Evolutionary conservation across 1,140 invertebrate genomes (phyloP), one percentile per base, ranked within the genome.

Genomic region (Apis mellifera): DNA sequence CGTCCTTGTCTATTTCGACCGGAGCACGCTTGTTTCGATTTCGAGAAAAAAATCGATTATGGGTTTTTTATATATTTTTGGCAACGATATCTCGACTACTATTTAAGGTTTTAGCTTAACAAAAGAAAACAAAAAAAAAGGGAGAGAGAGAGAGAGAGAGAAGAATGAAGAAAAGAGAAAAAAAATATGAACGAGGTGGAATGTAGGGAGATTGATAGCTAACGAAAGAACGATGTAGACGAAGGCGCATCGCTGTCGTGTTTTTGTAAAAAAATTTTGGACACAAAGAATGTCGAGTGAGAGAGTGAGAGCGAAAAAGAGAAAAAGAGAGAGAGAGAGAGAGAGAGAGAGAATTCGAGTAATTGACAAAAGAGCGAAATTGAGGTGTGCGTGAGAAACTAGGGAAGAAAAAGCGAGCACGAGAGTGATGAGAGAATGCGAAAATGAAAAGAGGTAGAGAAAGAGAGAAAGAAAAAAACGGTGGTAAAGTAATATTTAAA

Each of bases 1-100:
- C 92, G 92, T 93, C 92, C 92, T 87, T 91, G 90, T 87, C 89
- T 88, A 90, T 92, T 92, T 92, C 89, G 91, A 85, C 87, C 88
- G 81, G 85, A 89, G 90, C 91, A 91, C 88, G 90, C 92, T 93
- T 93, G 90, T 93, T 94, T 93, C 92, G 89, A 92, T 92, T 93
- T 91, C 91, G 89, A 91, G n/a, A 92, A 92, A 92, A 26, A 64
- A 9, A 89, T 87, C 90, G 91, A 91, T 91, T 93, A 91, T 92
- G 90, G 90, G 91, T 93, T 93, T 89, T 94, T 94, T 93, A 93
- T 93, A 94, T 94, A 94, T 94, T 94, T 94, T 94, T 94, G 93
- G 93, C 93, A 94, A 94, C 90, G 92, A 94, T 93, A 93, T 93
- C 93, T 94, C 92, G 92, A 93, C n/a, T 94, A 94, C 91, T 93